phyloP scores from a whole-genome alignment of 2,113 vertebrate genomes.

The Baryphthengus martii region DNA sequence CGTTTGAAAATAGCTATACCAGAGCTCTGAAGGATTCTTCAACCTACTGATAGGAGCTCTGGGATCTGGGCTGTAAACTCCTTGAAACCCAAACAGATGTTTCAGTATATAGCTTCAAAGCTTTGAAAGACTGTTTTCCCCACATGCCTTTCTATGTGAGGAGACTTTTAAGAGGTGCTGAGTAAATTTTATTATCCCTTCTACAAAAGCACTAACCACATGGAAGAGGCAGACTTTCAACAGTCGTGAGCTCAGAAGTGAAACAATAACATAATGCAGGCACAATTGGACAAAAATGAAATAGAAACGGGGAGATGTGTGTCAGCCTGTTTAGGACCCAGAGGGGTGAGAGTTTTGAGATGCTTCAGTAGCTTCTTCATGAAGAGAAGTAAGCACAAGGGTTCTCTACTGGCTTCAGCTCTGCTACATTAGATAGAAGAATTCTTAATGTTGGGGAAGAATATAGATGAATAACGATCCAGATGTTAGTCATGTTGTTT shows the following conservation, averaged over 20 bases:
- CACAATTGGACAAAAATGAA: not conserved
- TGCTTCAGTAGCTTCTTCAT: slow-evolving; percentile 31
- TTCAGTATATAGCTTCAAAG: slow-evolving; percentile 25
- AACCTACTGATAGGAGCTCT: not conserved
- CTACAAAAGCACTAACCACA: not conserved
- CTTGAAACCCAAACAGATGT: slow-evolving; percentile 16
- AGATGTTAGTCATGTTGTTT: not conserved
- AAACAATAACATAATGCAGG: not conserved
- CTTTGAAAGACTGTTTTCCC: slow-evolving; percentile 8
- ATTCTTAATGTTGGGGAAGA: not conserved
- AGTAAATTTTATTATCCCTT: slow-evolving; percentile 8
- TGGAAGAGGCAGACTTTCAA: not conserved
- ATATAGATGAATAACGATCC: not conserved
- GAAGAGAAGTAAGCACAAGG: slow-evolving; percentile 44
- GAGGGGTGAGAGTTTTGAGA: not conserved
- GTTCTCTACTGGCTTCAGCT: not conserved
- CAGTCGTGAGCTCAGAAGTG: not conserved
- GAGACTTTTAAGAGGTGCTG: slow-evolving; percentile 22
- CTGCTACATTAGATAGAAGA: not conserved
- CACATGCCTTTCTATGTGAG: not conserved
- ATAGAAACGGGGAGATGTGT: not conserved
- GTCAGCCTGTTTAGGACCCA: not conserved
- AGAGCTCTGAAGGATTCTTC: slow-evolving; percentile 20
- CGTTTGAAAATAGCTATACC: not conserved
- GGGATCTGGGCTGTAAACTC: slow-evolving; percentile 33